Evolutionary conservation across 2,888 invertebrate species (phyloP).

Genomic region (Saturnia pavonia): DNA sequence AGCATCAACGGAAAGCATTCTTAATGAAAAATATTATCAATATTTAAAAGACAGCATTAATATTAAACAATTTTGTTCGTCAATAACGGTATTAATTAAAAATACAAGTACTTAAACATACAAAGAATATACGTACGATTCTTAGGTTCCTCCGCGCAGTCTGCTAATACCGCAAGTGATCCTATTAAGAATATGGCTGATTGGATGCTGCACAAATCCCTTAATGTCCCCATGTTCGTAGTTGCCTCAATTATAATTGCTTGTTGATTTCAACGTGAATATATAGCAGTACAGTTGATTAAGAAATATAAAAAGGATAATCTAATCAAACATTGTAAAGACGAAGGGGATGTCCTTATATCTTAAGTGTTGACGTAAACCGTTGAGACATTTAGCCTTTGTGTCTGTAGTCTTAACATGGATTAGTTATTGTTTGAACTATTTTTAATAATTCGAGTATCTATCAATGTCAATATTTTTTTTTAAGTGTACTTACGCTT

Average conservation of each 20-base stretch:
- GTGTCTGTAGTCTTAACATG: not conserved
- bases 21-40: too few species aligned
- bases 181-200: slow-evolving; percentile 16
- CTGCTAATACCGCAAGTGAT: not conserved
- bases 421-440: slow-evolving; percentile 3
- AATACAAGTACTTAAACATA: not conserved
- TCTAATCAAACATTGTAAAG: slow-evolving; percentile 15
- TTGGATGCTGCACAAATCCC: not conserved
- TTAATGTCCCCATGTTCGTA: slow-evolving; percentile 17
- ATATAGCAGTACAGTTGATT: slow-evolving; percentile 19
- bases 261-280: not conserved
- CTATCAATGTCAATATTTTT: not conserved
- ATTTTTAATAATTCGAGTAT: not conserved
- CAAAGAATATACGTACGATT: slow-evolving; percentile 15
- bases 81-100: too few species aligned
- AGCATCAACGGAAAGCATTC: too few species aligned
- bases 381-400: slow-evolving; percentile 16
- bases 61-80: too few species aligned
- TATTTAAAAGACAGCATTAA: too few species aligned
- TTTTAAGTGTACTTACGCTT: not conserved
- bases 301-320: slow-evolving; percentile 7
- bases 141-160: slow-evolving; percentile 5
- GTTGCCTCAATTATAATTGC: slow-evolving; percentile 1
- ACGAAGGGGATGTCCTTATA: slow-evolving; percentile 23
- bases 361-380: slow-evolving; percentile 12